Evolutionary conservation across 2,113 vertebrate species (phyloP).

Genomic region (Dicentrarchus labrax): DNA sequence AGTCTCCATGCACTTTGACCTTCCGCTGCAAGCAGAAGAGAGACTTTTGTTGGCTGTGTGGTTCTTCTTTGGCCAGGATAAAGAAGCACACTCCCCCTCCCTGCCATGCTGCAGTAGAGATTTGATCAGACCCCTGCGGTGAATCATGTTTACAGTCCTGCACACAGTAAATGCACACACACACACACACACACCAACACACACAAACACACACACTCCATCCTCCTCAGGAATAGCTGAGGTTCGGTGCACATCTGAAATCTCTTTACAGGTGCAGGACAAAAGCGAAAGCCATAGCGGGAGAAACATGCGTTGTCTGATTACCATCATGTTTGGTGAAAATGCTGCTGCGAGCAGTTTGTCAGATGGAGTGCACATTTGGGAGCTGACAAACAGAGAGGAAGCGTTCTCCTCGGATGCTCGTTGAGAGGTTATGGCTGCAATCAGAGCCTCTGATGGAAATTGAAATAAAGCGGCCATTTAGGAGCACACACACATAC

Average conservation of each 20-base stretch:
- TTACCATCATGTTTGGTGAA: constrained; percentile 48
- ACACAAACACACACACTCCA: constrained; percentile 13
- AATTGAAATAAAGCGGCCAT: constrained; percentile 63
- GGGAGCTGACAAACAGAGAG: constrained; percentile 57
- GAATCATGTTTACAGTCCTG: constrained; percentile 82
- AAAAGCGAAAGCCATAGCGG: constrained; percentile 23
- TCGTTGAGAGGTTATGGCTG: constrained; percentile 60
- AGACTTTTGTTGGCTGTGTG: constrained; percentile 16
- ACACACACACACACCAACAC: constrained; percentile 30
- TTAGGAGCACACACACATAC: constrained; percentile 33
- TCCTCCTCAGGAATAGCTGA: constrained; percentile 6
- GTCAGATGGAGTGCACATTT: constrained; percentile 52
- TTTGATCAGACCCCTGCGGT: constrained; percentile 61
- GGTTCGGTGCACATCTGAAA: constrained; percentile 46
- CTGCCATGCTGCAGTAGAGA: constrained; percentile 83
- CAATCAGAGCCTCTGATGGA: constrained; percentile 65
- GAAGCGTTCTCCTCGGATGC: constrained; percentile 37
- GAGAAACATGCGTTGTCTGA: constrained; percentile 17
- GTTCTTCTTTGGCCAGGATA: constrained; percentile 27
- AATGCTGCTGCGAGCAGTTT: constrained; percentile 61
- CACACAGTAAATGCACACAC: constrained; percentile 26
- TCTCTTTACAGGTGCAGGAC: constrained; percentile 46
- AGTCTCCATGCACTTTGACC: constrained; percentile 43
- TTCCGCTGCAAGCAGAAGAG: constrained; percentile 16
- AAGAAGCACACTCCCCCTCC: neutral